Base-by-base conservation (phyloP, 2,888 invertebrate species). In the Disparrhopalites patrizii region DNA sequence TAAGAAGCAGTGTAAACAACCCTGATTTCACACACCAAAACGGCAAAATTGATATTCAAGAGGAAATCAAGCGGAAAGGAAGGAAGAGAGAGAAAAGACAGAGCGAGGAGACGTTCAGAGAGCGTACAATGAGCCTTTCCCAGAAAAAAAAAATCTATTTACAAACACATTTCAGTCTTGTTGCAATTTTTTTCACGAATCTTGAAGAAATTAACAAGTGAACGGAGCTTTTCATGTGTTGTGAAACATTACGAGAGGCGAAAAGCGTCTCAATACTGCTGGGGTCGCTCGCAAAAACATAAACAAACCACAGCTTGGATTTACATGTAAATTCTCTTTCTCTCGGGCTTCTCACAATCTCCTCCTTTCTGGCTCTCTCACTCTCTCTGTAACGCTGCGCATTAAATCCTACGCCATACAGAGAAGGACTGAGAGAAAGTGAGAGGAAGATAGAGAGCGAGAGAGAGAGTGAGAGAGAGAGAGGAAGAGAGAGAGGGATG, bases 191-290 rank as follows among this genome's bases (percentile, higher is more conserved):
- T n/a, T n/a, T n/a, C 20, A 18, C n/a, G 43, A 20, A 43, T 43
- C 43, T 43, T 4, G 4, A 43, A 20, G 43, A 43, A 43, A 43
- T 43, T 43, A 43, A 43, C 43, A 15, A 43, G 31, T 8, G 43
- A 60, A 60, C 47, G 58, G 43, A 60, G 28, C 58, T 31, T 47
- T 60, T 60, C 58, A 60, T 60, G 58, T 60, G 18, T 60, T 60
- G 30, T 60, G 43, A 60, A 60, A 60, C 47, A 60, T 30, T 47
- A 7, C 15, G 5, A 13, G 13, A 13, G 5, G 15, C 4, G n/a
- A 43, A 15, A 43, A 43, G 43, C 20, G 43, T 43, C 43, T 43
- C 51, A 51, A 51, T 51, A 25, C 36, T 36, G 13, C n/a, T n/a
- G n/a, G n/a, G n/a, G 36, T 36, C 36, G 36, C 13, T 10, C 13